Base-by-base conservation (phyloP, 2,797 vertebrate genomes). In the Gymnocypris eckloni region DNA sequence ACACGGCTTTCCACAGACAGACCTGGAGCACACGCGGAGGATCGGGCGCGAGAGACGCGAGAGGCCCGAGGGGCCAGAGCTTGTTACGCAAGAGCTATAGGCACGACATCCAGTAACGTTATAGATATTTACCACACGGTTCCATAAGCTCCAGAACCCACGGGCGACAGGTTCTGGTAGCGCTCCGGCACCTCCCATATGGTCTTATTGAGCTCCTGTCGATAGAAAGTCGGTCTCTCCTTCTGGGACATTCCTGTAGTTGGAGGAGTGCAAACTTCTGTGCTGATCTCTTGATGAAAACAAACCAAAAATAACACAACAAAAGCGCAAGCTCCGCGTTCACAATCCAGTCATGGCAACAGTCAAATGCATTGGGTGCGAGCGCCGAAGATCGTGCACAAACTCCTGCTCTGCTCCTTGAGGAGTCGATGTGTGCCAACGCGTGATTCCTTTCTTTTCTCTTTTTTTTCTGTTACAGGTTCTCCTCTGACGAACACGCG, bases 61-160 rank as follows among this genome's bases (percentile, higher is more conserved):
- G 71, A 61, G 33, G 73, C 73, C 66, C 33, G 39, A 39, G 56
- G 37, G 20, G 20, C 16, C 39, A 52, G 48, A 16, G 28, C 70
- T 37, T 37, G 33, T 89, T 86, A 69, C 86, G 89, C 86, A 87
- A 78, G n/a, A 67, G 80, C 50, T 8, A 13, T 13, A 15, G 52
- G 56, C 79, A 66, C 41, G 41, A 48, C 6, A 54, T 33, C 16
- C 3, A 83, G 37, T 2, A 4, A 9, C 8, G 54, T 10, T 59
- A 5, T 33, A 71, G 48, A 15, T 89, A 93, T 95, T 95, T 94
- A 99, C 98, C 98, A 99, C 15, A 99, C 98, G 0, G 98, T 97
- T 92, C 98, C 98, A 89, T 98, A 98, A 39, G 98, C 98, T 11
- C 98, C 98, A 64, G 98, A 98, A 91, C 98, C 98, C 72, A 99